These are phyloP conservation scores for Protomyctophum bolini DNA, from an alignment of 2,113 vertebrate species.

Conservation along the genomic window DNA sequence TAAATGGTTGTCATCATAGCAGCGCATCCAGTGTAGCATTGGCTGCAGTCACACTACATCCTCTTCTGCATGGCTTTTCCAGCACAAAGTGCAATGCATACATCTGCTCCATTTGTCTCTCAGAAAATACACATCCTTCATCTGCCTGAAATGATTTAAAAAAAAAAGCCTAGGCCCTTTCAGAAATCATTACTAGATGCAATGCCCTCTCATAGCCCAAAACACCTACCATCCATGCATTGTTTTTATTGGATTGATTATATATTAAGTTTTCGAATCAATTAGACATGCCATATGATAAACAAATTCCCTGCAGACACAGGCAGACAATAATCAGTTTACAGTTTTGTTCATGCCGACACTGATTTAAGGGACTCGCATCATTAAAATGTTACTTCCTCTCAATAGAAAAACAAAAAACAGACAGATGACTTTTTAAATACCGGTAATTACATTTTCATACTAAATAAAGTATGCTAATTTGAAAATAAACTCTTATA, in stretches of 20 bases:
- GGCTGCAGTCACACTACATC: conserved; percentile 90
- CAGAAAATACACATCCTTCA: conserved; percentile 48
- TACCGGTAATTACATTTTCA: conserved; percentile 10
- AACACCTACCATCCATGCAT: conserved; percentile 20
- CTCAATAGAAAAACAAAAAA: background rate
- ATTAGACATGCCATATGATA: conserved; percentile 12
- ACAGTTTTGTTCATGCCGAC: background rate
- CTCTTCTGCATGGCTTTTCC: conserved; percentile 93
- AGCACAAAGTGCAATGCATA: conserved; percentile 87
- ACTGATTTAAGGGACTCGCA: background rate
- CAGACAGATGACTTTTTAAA: conserved; percentile 8
- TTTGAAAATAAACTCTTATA: background rate
- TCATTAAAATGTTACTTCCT: background rate
- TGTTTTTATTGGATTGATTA: conserved; percentile 24
- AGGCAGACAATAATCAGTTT: conserved; percentile 12
- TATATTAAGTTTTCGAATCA: conserved; percentile 21
- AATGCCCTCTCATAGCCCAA: conserved; percentile 21
- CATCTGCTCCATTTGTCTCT: conserved; percentile 84
- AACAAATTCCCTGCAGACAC: conserved; percentile 2
- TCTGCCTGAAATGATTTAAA: conserved; percentile 10
- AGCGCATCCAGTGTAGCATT: conserved; percentile 87
- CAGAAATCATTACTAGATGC: conserved; percentile 23
- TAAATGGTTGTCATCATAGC: conserved; percentile 90
- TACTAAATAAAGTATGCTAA: conserved; percentile 13
- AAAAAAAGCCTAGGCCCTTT: conserved; percentile 15